Evolutionary conservation across 2,113 vertebrate genomes (phyloP), one percentile per base, ranked within the genome.

Genomic region (Gymnorhina tibicen): DNA sequence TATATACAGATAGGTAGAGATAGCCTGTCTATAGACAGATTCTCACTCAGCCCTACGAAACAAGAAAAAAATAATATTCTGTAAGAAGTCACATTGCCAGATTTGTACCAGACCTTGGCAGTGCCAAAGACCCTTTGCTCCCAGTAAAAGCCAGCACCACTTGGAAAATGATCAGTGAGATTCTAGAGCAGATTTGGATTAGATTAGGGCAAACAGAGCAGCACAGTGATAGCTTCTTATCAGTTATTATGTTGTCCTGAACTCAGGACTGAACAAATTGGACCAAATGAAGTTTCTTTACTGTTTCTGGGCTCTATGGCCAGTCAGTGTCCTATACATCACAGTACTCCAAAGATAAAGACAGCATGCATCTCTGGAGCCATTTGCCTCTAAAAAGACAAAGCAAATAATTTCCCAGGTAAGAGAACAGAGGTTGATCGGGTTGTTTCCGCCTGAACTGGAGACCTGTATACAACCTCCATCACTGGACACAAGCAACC

Each of bases 311-410:
- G 42, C 49, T 27, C 60, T 23, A 33, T 0, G 2, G 41, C 18
- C 11, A 9, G 24, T 37, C 33, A 32, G 13, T 1, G 0, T 19
- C 28, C 33, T 23, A 11, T 1, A 13, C 6, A 62, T 46, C 6
- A 4, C 10, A 63, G 42, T 26, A 68, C 21, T 62, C 33, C 42
- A 56, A 30, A 68, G 60, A 20, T 30, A 72, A 62, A 58, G 42
- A 33, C 42, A 74, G 33, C 22, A 46, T 30, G 13, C 18, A 46
- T 20, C 42, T 58, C 37, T 46, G 33, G 32, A 74, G 42, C 30
- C 52, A 24, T 33, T 44, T 73, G n/a, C 33, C 55, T 83, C 30
- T 32, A 79, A 52, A 73, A 62, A 21, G 35, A 73, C 24, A 55
- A 72, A 46, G 44, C 21, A 64, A 68, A 68, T 11, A 1, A 73